phyloP scores from a whole-genome alignment of 2,113 vertebrate genomes.

The Peromyscus leucopus region DNA sequence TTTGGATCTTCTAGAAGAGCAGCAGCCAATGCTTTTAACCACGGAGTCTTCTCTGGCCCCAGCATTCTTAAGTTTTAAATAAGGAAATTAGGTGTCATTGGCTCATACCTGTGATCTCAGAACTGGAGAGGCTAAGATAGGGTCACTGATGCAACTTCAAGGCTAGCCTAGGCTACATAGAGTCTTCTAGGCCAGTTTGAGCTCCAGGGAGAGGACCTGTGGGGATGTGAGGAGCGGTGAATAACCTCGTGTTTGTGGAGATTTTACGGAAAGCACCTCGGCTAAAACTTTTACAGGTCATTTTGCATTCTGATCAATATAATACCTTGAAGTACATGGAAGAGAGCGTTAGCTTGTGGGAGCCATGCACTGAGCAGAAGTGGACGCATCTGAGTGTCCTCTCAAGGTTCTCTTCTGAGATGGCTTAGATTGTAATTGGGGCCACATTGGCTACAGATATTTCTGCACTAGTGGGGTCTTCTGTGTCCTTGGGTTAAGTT shows the following conservation, averaged over 20 bases:
- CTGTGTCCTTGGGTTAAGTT: background rate
- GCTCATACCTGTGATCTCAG: too few relatives aligned
- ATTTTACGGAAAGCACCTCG: background rate
- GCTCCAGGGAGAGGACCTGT: background rate
- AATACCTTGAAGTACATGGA: background rate
- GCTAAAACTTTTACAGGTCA: background rate
- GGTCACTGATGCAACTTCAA: background rate
- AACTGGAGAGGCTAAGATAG: background rate
- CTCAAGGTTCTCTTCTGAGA: background rate
- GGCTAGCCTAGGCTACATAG: background rate
- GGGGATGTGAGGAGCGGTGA: background rate
- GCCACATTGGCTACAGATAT: background rate
- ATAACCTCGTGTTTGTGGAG: background rate
- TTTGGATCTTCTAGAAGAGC: background rate
- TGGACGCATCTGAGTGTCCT: background rate
- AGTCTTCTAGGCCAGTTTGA: background rate
- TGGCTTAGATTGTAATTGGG: slow-evolving; percentile 29
- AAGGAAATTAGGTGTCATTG: slow-evolving; percentile 1
- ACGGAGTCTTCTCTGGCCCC: background rate
- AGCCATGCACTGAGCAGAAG: background rate
- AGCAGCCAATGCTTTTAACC: background rate
- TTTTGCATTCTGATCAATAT: background rate
- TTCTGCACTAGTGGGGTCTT: background rate
- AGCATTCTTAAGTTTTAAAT: slow-evolving; percentile 24
- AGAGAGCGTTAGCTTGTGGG: background rate